Evolutionary conservation across 2,888 invertebrate species (phyloP).

Genomic region (Tridacna crocea): DNA sequence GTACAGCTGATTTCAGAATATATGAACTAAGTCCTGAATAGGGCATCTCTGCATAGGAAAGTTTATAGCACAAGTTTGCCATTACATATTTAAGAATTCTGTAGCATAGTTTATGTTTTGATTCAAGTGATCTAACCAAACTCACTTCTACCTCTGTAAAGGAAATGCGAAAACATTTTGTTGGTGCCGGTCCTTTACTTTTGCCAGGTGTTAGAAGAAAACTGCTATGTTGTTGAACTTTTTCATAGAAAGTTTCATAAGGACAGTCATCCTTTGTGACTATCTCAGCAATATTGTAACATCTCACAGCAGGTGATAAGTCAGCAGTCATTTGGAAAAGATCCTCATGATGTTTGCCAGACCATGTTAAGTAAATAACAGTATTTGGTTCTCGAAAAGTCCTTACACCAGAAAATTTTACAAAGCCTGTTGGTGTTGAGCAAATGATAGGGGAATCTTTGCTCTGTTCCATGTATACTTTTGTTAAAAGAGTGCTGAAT

Average conservation of each 20-base stretch:
- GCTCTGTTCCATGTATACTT: not conserved
- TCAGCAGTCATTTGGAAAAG: not conserved
- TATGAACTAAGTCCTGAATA: constrained; percentile 2
- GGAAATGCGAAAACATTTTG: constrained; percentile 1
- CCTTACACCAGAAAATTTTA: not conserved
- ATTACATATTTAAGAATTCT: constrained; percentile 8
- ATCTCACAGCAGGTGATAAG: not conserved
- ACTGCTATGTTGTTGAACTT: not conserved
- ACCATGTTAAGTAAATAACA: not conserved
- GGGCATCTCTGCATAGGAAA: not conserved
- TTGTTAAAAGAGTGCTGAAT: not conserved
- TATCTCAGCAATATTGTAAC: not conserved
- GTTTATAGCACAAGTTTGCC: not conserved
- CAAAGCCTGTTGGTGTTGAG: not conserved
- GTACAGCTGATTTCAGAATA: constrained; percentile 1
- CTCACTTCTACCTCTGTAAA: not conserved
- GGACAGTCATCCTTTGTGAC: not conserved
- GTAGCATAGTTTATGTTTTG: constrained; percentile 1
- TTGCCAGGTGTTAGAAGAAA: constrained; percentile 3
- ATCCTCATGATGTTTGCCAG: not conserved
- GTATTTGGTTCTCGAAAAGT: not conserved
- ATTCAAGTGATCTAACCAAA: not conserved
- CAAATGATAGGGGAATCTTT: not conserved
- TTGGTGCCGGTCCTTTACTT: not conserved
- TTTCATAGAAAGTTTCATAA: not conserved